Conservation (phyloP, 2,797 vertebrate species). For the Gymnocypris eckloni region DNA sequence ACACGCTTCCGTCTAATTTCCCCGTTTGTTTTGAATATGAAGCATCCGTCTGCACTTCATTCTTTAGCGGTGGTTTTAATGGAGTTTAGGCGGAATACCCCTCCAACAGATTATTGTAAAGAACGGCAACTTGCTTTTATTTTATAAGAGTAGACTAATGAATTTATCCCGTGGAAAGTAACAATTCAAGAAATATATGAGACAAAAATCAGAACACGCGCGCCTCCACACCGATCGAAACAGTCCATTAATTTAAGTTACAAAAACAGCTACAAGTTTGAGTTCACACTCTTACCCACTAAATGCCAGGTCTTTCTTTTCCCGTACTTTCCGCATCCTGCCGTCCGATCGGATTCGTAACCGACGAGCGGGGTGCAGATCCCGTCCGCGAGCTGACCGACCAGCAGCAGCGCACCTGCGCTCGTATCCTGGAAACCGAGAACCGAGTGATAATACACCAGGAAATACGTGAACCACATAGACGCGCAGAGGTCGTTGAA, state of each 20-base stretch:
- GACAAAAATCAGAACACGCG: background rate
- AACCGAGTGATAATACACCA: slow-evolving; percentile 84
- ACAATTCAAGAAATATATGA: background rate
- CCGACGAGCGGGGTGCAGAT: slow-evolving; percentile 84
- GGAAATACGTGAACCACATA: slow-evolving; percentile 90
- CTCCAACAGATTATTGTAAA: background rate
- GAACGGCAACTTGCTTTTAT: background rate
- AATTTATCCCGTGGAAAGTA: background rate
- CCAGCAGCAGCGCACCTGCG: slow-evolving; percentile 82
- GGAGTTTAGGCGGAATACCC: background rate
- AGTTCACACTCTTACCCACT: slow-evolving; percentile 74
- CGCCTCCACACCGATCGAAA: no score
- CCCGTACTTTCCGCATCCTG: slow-evolving; percentile 75
- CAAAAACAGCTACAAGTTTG: background rate
- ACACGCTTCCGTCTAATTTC: background rate
- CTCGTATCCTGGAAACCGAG: slow-evolving; percentile 78
- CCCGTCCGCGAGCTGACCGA: slow-evolving; percentile 84
- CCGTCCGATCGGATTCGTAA: slow-evolving; percentile 79
- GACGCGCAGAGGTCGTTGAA: slow-evolving; percentile 88
- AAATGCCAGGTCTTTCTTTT: slow-evolving; percentile 88
- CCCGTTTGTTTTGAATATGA: background rate
- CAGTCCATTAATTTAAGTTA: background rate
- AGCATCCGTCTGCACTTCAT: background rate
- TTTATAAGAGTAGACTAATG: no score
- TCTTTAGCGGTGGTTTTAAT: background rate